Evolutionary conservation across 2,888 invertebrate genomes (phyloP), one percentile per base, ranked within the genome.

Genomic region (Slavum lentiscoides): DNA sequence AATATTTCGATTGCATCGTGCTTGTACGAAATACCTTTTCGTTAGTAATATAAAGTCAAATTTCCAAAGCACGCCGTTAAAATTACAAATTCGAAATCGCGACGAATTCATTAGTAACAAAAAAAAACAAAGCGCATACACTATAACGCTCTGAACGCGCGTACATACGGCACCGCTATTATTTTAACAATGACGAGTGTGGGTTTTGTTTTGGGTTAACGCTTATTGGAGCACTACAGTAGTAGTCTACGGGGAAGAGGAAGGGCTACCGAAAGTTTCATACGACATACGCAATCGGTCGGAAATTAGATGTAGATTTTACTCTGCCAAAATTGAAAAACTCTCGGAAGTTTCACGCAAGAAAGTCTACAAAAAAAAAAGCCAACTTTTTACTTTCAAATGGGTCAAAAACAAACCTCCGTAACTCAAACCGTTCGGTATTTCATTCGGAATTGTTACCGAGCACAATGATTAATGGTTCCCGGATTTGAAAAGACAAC

Each of bases 301-400:
- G 39, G 39, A 49, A 67, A 67, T 53, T 17, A 49, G 53, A 43
- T 49, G 67, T 67, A 49, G 19, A 67, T 21, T 49, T 43, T 15
- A 21, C 43, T 23, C 23, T 61, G 43, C 17, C 21, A 67, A 49
- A 43, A 67, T 67, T 67, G 66, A 66, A 64, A 64, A 64, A 37
- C 62, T 37, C 21, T 11, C 19, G 19, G 5, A 23, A 61, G 61
- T 61, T 23, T 61, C 23, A 13, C 5, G 13, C 59, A n/a, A 61
- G n/a, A 61, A 61, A 23, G 21, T 59, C 58, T n/a, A 4, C 4
- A 58, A 59, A 59, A 59, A 59, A 59, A 59, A 58, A 58, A 58
- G 58, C 11, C 19, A 55, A 55, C 53, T 53, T 49, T 49, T 13
- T 15, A 55, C 55, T 55, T 55, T 55, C 19, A 19, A 55, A 55